These are phyloP conservation scores for Scytalopus superciliaris DNA, from an alignment of 2,113 vertebrate species.

Conservation along the genomic window DNA sequence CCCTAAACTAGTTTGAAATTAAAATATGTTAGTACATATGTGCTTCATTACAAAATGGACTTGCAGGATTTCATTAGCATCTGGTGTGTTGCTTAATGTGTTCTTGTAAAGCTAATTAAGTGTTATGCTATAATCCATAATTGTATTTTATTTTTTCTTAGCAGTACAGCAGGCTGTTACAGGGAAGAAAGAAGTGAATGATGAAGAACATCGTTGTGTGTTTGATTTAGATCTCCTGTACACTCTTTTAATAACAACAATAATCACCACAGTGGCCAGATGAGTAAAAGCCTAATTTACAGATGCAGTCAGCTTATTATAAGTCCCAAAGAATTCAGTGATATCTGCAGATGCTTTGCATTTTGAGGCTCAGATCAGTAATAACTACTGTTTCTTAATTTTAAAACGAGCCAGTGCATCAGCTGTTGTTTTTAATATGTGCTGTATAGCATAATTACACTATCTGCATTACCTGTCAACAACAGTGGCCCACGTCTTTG, in stretches of 20 bases:
- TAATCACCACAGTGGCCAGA: background rate
- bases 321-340: background rate
- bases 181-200: background rate
- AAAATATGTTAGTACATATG: conserved; percentile 15
- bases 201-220: background rate
- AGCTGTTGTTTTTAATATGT: background rate
- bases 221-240: background rate
- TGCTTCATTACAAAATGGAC: conserved; percentile 24
- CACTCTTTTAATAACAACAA: background rate
- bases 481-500: background rate
- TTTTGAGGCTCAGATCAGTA: background rate
- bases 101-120: conserved; percentile 39
- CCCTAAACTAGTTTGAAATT: background rate
- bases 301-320: background rate
- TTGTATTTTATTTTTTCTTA: conserved; percentile 6
- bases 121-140: background rate
- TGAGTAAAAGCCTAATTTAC: background rate
- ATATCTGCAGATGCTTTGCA: background rate
- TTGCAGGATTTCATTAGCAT: conserved; percentile 43
- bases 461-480: background rate
- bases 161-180: background rate
- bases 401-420: background rate
- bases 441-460: background rate
- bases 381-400: background rate
- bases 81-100: background rate